phyloP scores from a whole-genome alignment of 2,888 invertebrate species.

The Dryocosmus kuriphilus region DNA sequence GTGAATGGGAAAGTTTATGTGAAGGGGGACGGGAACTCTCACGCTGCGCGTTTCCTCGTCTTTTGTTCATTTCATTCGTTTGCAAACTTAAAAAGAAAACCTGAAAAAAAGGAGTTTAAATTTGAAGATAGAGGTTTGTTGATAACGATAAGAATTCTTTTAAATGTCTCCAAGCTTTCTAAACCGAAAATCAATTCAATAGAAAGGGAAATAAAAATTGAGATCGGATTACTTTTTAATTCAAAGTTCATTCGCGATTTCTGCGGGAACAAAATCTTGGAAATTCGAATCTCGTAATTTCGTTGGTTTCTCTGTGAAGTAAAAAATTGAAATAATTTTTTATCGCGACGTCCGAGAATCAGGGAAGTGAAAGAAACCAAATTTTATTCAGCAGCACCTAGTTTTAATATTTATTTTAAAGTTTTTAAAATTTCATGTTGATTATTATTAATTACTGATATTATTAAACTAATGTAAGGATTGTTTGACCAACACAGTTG shows the following conservation, averaged over 20 bases:
- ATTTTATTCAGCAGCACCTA: not conserved
- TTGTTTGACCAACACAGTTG: not conserved
- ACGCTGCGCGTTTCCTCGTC: not conserved
- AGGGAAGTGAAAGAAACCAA: not conserved
- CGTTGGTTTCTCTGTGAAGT: not conserved
- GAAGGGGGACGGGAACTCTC: constrained; percentile 6
- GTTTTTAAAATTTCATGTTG: constrained; percentile 20
- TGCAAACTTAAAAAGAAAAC: not conserved
- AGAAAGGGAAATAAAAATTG: not conserved
- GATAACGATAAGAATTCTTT: no score
- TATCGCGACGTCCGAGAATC: not conserved
- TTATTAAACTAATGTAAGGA: not conserved
- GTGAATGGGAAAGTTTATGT: constrained; percentile 16
- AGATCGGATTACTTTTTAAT: constrained; percentile 24
- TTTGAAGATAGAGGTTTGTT: not conserved
- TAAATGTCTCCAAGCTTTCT: no score
- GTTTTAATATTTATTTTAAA: constrained; percentile 27
- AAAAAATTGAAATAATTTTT: not conserved
- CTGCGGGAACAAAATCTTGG: not conserved
- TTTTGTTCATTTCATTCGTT: not conserved
- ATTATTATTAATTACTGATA: not conserved
- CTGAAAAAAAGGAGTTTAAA: not conserved
- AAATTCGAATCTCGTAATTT: constrained; percentile 10
- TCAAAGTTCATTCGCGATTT: constrained; percentile 12
- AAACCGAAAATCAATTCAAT: no score